These are phyloP conservation scores for Glyptemys insculpta DNA, from an alignment of 2,797 vertebrate species.

Conservation along the genomic window DNA sequence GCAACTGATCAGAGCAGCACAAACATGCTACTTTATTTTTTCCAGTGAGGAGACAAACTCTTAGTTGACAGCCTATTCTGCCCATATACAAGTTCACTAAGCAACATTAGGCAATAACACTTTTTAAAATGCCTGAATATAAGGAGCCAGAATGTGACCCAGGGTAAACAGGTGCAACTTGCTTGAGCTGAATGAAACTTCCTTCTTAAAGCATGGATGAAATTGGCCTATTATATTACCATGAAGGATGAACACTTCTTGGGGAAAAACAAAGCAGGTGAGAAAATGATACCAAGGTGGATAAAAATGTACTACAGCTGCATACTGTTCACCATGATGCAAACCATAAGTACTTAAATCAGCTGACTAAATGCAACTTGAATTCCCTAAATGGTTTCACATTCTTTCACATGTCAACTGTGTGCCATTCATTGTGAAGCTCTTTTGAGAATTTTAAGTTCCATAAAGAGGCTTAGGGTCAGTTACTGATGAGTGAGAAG, in stretches of 20 bases:
- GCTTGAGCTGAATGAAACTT: not conserved
- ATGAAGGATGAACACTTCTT: not conserved
- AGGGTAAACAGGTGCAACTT: not conserved
- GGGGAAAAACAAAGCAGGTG: not conserved
- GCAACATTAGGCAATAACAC: not conserved
- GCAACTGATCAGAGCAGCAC: not conserved
- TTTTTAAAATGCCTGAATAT: not conserved
- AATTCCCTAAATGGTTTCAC: conserved; percentile 13
- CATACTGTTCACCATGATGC: not conserved
- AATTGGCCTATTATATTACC: not conserved
- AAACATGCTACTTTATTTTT: not conserved
- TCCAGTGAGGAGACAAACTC: not conserved
- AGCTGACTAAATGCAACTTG: conserved; percentile 48
- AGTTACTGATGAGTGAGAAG: conserved; percentile 53
- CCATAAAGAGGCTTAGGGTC: conserved; percentile 18
- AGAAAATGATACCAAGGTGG: not conserved
- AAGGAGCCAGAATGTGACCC: not conserved
- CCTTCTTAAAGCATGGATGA: not conserved
- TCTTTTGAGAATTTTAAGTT: conserved; percentile 50
- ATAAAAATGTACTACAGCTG: not conserved
- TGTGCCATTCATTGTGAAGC: conserved; percentile 39
- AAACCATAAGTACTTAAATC: conserved; percentile 46
- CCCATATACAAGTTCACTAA: not conserved
- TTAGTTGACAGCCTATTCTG: not conserved
- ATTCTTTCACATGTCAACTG: conserved; percentile 42